A percentile compares a stretch with the other conserved stretches of the same genome.
These are phyloP conservation scores for Pangasius sanitwongsei DNA, from an alignment of 2,797 vertebrate species.

Conservation along the genomic window DNA sequence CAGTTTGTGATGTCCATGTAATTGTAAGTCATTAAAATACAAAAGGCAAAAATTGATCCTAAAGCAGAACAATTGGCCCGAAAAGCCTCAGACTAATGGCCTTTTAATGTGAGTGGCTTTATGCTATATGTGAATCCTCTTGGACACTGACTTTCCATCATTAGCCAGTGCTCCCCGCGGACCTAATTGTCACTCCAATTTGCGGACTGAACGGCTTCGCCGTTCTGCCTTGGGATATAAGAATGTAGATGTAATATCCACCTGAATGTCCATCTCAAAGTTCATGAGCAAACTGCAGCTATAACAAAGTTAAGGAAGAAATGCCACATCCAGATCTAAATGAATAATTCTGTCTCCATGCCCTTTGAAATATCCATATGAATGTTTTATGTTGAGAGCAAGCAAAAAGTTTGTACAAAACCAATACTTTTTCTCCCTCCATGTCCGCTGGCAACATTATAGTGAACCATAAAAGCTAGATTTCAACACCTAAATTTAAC, in stretches of 20 bases:
- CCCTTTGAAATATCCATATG: not conserved
- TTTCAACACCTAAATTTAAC: not conserved
- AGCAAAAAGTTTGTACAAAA: not conserved
- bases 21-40: constrained; percentile 23
- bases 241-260: constrained; percentile 18
- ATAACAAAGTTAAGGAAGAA: not conserved
- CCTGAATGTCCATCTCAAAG: not conserved
- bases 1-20: not conserved
- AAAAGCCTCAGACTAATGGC: constrained; percentile 26
- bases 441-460: not conserved
- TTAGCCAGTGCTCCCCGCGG: constrained; percentile 25
- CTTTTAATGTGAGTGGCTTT: not conserved
- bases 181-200: constrained; percentile 37
- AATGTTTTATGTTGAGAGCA: not conserved
- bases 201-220: constrained; percentile 31
- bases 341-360: not conserved
- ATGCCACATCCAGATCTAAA: not conserved
- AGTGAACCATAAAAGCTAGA: constrained; percentile 28
- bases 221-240: constrained; percentile 34
- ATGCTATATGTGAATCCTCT: constrained; percentile 6
- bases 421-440: not conserved
- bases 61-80: constrained; percentile 13
- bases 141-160: constrained; percentile 30
- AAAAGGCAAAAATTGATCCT: not conserved
- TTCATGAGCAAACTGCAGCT: not conserved